Base-by-base conservation (phyloP, 2,888 invertebrate genomes). In the Aethes cnicana region DNA sequence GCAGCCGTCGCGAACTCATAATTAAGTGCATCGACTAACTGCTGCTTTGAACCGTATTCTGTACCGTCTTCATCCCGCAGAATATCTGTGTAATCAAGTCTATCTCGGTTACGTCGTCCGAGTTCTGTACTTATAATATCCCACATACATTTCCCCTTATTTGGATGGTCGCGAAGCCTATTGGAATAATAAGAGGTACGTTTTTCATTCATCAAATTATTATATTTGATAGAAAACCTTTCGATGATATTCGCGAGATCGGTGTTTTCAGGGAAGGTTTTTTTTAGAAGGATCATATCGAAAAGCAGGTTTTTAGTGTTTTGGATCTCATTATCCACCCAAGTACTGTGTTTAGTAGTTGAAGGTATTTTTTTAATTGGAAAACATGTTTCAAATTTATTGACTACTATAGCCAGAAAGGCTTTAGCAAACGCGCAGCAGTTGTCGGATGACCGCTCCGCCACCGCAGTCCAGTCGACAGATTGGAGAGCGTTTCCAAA, bases 131-230 rank as follows among this genome's bases (percentile, higher is more conserved):
- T 35, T 3, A 46, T 35, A 8, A 35, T 9, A 9, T 25, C 23
- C 44, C 44, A 35, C 44, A 46, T 46, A 11, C 44, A 46, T 35
- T 46, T 46, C 0, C 33, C 23, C 6, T 46, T 46, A 9, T 46
- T 46, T 12, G 44, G 44, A 17, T 46, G 23, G 9, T 46, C 11
- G 17, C 25, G 16, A 9, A 26, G n/a, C 26, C n/a, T n/a, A 9
- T 26, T 26, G 9, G 26, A 26, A 4, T n/a, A 26, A 26, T 26
- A 26, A 3, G n/a, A 9, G 9, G n/a, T 26, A 9, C 26, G n/a
- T 26, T 26, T 26, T 9, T 26, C 8, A 3, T 26, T 26, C 9
- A 26, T 4, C 2, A 26, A 3, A 8, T 3, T 26, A 4, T 26
- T 26, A 2, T 26, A 26, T 2, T 26, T 26, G n/a, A 26, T 9